Conservation (phyloP, 2,888 invertebrate species). For the Rapana venosa region DNA sequence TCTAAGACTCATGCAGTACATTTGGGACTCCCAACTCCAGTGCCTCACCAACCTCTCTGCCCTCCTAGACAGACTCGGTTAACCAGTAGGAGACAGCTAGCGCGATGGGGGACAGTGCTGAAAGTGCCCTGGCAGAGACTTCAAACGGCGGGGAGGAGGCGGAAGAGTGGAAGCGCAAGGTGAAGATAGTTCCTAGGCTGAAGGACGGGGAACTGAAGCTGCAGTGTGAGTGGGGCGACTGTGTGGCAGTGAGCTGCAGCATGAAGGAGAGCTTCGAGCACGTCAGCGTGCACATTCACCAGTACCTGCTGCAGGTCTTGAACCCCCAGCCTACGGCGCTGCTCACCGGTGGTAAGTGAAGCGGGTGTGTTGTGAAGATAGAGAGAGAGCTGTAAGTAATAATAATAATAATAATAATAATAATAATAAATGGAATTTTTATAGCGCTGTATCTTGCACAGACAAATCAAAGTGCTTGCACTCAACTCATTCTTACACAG, state of each 20-base stretch:
- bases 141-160: neutral
- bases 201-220: constrained; percentile 51
- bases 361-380: too few relatives aligned
- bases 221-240: constrained; percentile 73
- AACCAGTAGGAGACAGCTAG: neutral
- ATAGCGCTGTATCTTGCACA: too few relatives aligned
- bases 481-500: too few relatives aligned
- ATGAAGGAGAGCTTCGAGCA: constrained; percentile 63
- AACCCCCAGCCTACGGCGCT: too few relatives aligned
- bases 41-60: neutral
- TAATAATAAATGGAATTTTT: too few relatives aligned
- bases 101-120: too few relatives aligned
- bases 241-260: constrained; percentile 53
- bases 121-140: too few relatives aligned
- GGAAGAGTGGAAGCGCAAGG: neutral
- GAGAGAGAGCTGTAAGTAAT: too few relatives aligned
- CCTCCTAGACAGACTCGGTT: neutral
- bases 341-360: too few relatives aligned
- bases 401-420: too few relatives aligned
- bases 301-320: constrained; percentile 26
- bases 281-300: constrained; percentile 56
- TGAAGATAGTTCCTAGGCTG: constrained; percentile 3
- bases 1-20: too few relatives aligned
- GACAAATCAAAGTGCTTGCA: too few relatives aligned
- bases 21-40: neutral